Percentiles rank a stretch among this genome's conserved stretches.
Conservation (phyloP, 2,113 vertebrate species). For the Sitta europaea region DNA sequence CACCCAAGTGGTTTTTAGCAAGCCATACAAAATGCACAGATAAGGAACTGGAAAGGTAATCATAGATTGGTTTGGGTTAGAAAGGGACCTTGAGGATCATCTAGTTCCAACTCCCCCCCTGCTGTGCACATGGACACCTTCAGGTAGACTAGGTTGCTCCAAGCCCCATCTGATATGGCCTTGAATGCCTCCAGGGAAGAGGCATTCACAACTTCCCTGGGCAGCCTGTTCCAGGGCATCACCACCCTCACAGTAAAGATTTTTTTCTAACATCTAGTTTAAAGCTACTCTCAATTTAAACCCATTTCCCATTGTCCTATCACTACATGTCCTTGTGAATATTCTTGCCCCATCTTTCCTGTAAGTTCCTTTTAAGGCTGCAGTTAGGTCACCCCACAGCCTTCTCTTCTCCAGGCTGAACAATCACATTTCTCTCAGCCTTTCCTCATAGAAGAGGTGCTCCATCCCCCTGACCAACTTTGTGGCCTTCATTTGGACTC, state of each 20-base stretch:
- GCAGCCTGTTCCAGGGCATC: background rate
- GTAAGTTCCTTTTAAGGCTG: fast-evolving
- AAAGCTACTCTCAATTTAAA: background rate
- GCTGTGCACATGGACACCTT: background rate
- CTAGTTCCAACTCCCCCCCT: background rate
- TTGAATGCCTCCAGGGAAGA: background rate
- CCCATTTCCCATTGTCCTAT: background rate
- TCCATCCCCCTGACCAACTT: background rate
- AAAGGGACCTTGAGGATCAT: background rate
- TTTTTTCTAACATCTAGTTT: background rate
- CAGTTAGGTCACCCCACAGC: background rate
- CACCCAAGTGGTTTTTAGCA: background rate
- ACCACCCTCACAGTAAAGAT: background rate
- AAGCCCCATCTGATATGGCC: background rate
- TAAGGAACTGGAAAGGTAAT: background rate
- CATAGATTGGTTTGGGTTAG: background rate
- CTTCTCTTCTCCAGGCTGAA: background rate
- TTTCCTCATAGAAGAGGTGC: background rate
- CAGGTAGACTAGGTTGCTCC: background rate
- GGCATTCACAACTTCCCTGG: background rate
- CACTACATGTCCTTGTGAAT: background rate
- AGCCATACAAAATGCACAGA: background rate
- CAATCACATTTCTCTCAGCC: background rate
- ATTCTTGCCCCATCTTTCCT: background rate
- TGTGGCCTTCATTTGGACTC: background rate